Evolutionary conservation across 2,888 invertebrate species (phyloP).

Genomic region (Agonum fuliginosum): DNA sequence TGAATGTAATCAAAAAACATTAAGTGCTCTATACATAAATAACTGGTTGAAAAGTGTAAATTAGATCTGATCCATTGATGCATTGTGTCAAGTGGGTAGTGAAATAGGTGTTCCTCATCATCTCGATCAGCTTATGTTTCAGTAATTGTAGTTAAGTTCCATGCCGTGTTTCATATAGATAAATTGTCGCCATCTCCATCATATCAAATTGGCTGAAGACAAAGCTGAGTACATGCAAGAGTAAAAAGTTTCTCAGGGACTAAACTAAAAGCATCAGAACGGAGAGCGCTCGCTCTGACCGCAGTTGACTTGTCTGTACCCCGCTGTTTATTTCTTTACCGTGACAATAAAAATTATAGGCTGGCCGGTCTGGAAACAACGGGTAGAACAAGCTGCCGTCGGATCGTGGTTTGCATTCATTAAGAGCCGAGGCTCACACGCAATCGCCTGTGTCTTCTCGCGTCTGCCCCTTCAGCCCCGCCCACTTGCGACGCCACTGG

Average conservation of each 20-base stretch:
- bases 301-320: constrained; percentile 67
- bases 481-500: constrained; percentile 36
- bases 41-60: too few relatives aligned
- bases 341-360: constrained; percentile 80
- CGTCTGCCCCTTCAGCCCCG: constrained; percentile 34
- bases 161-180: neutral
- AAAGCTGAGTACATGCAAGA: too few relatives aligned
- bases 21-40: too few relatives aligned
- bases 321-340: constrained; percentile 75
- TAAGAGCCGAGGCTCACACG: constrained; percentile 75
- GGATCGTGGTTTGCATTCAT: constrained; percentile 78
- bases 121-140: too few relatives aligned
- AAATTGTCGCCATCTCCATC: neutral
- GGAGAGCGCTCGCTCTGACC: too few relatives aligned
- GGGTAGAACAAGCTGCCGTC: constrained; percentile 72
- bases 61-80: too few relatives aligned
- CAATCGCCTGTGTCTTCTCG: constrained; percentile 68
- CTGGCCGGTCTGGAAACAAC: constrained; percentile 77
- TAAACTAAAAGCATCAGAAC: constrained; percentile 29
- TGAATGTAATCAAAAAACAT: too few relatives aligned
- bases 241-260: constrained; percentile 13
- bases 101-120: too few relatives aligned
- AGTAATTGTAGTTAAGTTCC: too few relatives aligned
- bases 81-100: too few relatives aligned
- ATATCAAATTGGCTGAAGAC: neutral